Evolutionary conservation across 2,113 vertebrate species (phyloP), one percentile per base, ranked within the genome.

Genomic region (Todiramphus chloris): DNA sequence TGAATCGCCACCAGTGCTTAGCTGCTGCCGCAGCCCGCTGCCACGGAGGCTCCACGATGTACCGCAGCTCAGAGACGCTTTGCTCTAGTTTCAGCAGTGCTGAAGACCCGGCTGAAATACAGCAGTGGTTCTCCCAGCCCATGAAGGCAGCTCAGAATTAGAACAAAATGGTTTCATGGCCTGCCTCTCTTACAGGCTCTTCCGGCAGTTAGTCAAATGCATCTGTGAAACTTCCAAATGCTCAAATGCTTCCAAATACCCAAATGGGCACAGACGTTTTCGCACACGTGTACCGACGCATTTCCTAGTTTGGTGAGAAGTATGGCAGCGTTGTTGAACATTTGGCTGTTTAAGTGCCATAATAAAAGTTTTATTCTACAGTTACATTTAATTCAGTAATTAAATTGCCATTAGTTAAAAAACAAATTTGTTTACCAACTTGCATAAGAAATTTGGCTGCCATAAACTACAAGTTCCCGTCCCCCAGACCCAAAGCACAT

Each of bases 281-380:
- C 85, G 63, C 27, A 37, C 37, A 43, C 31, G 27, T 5, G 70
- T 81, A 76, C 43, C 82, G 70, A 86, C 63, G 70, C 35, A 77
- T n/a, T 53, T 88, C 64, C 64, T 63, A 67, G 58, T 85, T 84
- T 81, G 43, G 75, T 68, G 69, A 76, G 59, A 88, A 85, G 70
- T 41, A 73, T 23, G 37, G 75, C 43, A 81, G 75, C 43, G 51
- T 70, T 51, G 50, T 24, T 44, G 78, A 90, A 75, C 73, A 72
- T 60, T 70, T 75, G 68, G 63, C 28, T 76, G 53, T 72, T 77
- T 89, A 68, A 82, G 37, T 48, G 53, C 41, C 43, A 51, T 48
- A 63, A 58, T 73, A 63, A 91, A 95, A 77, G 43, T 77, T 80
- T 82, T 73, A 89, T 72, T 88, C 69, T 73, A 72, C 17, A 81